Evolutionary conservation across 2,113 vertebrate genomes (phyloP), one percentile per base, ranked within the genome.

Genomic region (Cyprinodon brontotheroides): DNA sequence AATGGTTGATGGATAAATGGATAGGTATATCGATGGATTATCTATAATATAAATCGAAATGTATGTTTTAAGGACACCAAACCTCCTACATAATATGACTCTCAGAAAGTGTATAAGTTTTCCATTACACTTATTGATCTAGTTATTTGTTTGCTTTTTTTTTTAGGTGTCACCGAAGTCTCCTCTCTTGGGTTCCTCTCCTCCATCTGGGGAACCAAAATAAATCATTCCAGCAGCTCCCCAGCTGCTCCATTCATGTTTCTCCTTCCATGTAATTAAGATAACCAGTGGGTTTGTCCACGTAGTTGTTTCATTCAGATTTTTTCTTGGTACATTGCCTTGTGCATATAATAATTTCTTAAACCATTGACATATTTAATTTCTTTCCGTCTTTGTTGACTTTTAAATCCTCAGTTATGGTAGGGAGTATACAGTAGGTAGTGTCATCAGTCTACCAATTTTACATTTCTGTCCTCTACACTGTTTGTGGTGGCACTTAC

Each of bases 111-210:
- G 20, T 10, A 20, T 8, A 20, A 20, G 48, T 20, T 57, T 7
- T 57, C 50, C n/a, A 20, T 20, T 57, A 10, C 17, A 20, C 6
- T 57, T n/a, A 57, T 20, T 57, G 7, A n/a, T 57, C n/a, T 57
- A 10, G 11, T 66, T 68, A 4, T 61, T 45, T 70, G n/a, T 61
- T 37, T 72, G 13, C 22, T 47, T 38, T 1, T 15, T 50, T 65
- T 3, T 76, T 41, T 45, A 95, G 94, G 94, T 95, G 60, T 92
- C 92, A 43, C 94, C 93, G 0, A 95, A 94, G 88, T 93, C 93
- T 69, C 89, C 93, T 29, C 92, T 93, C 39, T 66, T 95, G 88
- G 93, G 93, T 62, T 92, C 93, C 2, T 92, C 93, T 64, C 89
- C 91, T 65, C 89, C 93, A 61, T 70, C 92, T 9, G 85, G 86